Conservation (phyloP, 64 coral and sea anemone species). For the Actinia tenebrosa region DNA sequence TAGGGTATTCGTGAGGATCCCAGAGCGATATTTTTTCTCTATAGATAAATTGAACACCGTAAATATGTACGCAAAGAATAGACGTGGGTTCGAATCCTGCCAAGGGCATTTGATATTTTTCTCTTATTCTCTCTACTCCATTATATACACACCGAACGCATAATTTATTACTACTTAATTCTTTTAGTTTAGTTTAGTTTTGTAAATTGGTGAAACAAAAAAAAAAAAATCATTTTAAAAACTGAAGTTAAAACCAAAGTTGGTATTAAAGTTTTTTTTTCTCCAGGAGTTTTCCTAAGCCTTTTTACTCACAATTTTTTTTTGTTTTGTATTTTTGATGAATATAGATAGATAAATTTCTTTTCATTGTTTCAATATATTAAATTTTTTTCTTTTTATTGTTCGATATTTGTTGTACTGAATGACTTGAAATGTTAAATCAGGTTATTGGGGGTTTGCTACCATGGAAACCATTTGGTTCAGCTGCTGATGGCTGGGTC, state of each 20-base stretch:
- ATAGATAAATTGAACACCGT: too few relatives aligned
- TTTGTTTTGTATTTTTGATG: background rate
- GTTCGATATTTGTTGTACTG: background rate
- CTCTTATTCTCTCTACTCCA: too few relatives aligned
- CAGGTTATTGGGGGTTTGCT: background rate
- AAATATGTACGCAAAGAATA: too few relatives aligned
- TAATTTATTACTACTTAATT: too few relatives aligned
- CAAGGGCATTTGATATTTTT: too few relatives aligned
- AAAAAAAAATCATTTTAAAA: too few relatives aligned
- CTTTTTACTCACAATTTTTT: background rate
- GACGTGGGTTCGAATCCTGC: too few relatives aligned
- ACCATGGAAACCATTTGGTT: background rate
- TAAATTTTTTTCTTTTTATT: background rate
- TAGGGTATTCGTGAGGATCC: too few relatives aligned
- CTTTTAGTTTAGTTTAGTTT: too few relatives aligned
- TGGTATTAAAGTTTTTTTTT: background rate
- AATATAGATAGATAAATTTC: background rate
- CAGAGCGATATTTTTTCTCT: too few relatives aligned
- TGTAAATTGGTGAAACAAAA: too few relatives aligned
- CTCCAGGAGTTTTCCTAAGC: background rate
- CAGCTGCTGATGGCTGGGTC: background rate
- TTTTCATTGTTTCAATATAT: background rate
- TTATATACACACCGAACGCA: too few relatives aligned
- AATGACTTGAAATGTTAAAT: slow-evolving; percentile 8
- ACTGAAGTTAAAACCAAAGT: background rate